These are phyloP conservation scores for Stictocephala bisonia DNA, from an alignment of 2,888 invertebrate genomes.

Conservation along the genomic window DNA sequence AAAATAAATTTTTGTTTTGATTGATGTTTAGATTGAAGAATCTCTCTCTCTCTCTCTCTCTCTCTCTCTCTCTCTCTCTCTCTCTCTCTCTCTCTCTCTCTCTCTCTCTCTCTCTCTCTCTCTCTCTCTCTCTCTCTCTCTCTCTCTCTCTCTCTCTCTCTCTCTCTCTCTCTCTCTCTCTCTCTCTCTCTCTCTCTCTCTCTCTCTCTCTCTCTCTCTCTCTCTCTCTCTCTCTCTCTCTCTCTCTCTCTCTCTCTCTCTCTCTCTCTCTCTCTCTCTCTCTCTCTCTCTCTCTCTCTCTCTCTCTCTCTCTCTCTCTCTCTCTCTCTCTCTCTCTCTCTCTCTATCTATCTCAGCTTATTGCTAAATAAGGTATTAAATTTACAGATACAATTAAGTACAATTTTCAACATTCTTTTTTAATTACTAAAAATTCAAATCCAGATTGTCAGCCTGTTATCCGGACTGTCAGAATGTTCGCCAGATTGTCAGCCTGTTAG, in stretches of 20 bases:
- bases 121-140: slow-evolving; percentile 13
- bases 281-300: not conserved
- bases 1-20: too few species aligned
- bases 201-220: slow-evolving; percentile 7
- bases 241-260: not conserved
- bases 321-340: not conserved
- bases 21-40: too few species aligned
- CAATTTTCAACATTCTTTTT: too few species aligned
- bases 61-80: slow-evolving; percentile 23
- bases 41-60: not conserved
- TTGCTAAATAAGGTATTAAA: too few species aligned
- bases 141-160: not conserved
- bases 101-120: slow-evolving; percentile 31
- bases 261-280: not conserved
- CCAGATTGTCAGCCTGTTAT: too few species aligned
- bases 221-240: not conserved
- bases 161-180: not conserved
- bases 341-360: too few species aligned
- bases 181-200: not conserved
- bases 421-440: too few species aligned
- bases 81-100: slow-evolving; percentile 26
- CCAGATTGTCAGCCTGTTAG: too few species aligned
- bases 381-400: too few species aligned
- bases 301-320: not conserved
- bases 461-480: too few species aligned